A percentile compares a stretch with the other conserved stretches of the same genome.
Evolutionary conservation across 1,140 invertebrate genomes (phyloP).

Genomic region (Monomorium pharaonis): DNA sequence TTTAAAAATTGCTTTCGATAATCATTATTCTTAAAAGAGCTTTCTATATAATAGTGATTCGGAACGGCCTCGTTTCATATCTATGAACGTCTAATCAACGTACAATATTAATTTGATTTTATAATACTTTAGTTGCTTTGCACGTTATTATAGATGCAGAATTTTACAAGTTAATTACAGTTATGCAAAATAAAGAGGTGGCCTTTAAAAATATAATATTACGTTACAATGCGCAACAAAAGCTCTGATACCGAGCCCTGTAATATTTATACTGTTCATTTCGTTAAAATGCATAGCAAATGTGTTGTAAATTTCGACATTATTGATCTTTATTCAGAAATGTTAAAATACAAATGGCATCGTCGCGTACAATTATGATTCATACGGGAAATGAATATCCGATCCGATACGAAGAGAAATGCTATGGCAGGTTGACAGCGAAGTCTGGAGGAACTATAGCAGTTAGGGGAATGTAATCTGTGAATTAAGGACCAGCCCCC

Average conservation of each 20-base stretch:
- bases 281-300: not conserved
- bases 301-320: not conserved
- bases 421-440: constrained; percentile 23
- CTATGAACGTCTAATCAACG: not conserved
- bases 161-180: constrained; percentile 18
- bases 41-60: constrained; percentile 14
- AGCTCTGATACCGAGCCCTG: not conserved
- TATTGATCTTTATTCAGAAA: constrained; percentile 18
- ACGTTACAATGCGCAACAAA: not conserved
- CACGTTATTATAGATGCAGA: not conserved
- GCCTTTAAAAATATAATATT: not conserved
- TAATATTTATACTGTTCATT: not conserved
- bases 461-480: constrained; percentile 62
- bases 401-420: not conserved
- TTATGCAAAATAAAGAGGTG: not conserved
- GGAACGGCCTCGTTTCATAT: not conserved
- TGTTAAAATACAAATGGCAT: constrained; percentile 64
- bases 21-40: constrained; percentile 34
- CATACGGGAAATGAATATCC: not conserved
- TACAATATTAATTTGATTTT: not conserved
- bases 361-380: not conserved
- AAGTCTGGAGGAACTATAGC: not conserved
- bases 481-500: constrained; percentile 67
- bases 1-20: not conserved
- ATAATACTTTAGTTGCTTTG: no score